Evolutionary conservation across 2,797 vertebrate genomes (phyloP).

Genomic region (Stomatorhinus walkeri): DNA sequence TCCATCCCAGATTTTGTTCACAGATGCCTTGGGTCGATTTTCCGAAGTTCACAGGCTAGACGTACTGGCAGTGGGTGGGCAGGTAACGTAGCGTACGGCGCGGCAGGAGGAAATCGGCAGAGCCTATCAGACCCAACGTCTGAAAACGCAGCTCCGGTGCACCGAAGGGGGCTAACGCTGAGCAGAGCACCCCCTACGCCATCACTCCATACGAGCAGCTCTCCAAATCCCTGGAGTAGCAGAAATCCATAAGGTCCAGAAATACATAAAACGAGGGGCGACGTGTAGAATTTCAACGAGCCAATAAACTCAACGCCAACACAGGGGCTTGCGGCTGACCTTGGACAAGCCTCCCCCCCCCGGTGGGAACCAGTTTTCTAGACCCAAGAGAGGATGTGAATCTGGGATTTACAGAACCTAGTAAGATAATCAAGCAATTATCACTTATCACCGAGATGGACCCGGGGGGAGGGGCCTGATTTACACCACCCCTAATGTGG

Average conservation of each 20-base stretch:
- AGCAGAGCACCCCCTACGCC: neutral
- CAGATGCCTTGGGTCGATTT: neutral
- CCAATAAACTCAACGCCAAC: neutral
- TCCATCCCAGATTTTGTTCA: neutral
- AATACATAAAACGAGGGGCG: neutral
- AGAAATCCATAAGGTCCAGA: neutral
- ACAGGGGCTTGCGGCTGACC: neutral
- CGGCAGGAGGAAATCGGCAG: neutral
- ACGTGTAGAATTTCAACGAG: slow-evolving; percentile 11
- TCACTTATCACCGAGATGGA: neutral
- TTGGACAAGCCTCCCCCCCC: neutral
- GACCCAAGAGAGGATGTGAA: neutral
- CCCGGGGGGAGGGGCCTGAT: neutral
- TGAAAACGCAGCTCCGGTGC: neutral
- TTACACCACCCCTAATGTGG: neutral
- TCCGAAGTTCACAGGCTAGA: neutral
- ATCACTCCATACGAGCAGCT: neutral
- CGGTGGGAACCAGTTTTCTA: neutral
- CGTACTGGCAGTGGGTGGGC: neutral
- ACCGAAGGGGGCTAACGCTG: neutral
- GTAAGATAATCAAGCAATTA: neutral
- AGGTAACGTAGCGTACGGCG: neutral
- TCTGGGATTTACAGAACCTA: neutral
- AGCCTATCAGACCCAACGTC: neutral
- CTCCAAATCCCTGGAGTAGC: neutral